Evolutionary conservation across 2,113 vertebrate genomes (phyloP), one percentile per base, ranked within the genome.

Genomic region (Leucopsar rothschildi): DNA sequence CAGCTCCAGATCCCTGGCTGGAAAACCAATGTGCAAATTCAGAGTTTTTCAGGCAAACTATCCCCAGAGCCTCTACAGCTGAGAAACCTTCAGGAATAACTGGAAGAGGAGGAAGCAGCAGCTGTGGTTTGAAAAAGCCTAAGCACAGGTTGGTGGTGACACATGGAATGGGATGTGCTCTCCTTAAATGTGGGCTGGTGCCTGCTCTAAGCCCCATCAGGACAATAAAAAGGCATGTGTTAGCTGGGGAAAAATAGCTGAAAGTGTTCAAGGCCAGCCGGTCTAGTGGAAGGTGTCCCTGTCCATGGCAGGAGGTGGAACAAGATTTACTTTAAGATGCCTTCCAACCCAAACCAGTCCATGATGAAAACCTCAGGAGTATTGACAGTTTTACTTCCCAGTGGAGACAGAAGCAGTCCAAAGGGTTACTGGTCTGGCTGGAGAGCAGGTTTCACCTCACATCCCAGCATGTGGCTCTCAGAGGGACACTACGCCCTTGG

Each of bases 171-270:
- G 55, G 60, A 83, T 1, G 1, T 56, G 52, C 28, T 56, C 71
- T 50, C 78, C 70, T 82, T 66, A 72, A 1, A 65, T 0, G 0
- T 3, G 44, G 33, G 19, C 44, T 44, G 37, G 13, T 19, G 4
- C 63, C 73, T 40, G 28, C 40, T 44, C 47, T 19, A 23, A 89
- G 63, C 35, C 15, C 5, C 19, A 16, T 10, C 31, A 17, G 9
- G 37, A 69, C 9, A 44, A 68, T 21, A 78, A 42, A 45, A 85
- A 45, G 7, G 16, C 44, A 31, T 9, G 27, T 73, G 42, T 28
- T 31, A 53, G 13, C 10, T 50, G 44, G 31, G 56, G 31, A 63
- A 60, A 80, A 35, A 35, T 20, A 49, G 35, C 71, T 90, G 56
- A 12, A 63, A 53, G 15, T 23, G 31, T 49, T 42, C 40, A 50